Evolutionary conservation across 2,113 vertebrate species (phyloP), one percentile per base, ranked within the genome.

Genomic region (Patagioenas fasciata): DNA sequence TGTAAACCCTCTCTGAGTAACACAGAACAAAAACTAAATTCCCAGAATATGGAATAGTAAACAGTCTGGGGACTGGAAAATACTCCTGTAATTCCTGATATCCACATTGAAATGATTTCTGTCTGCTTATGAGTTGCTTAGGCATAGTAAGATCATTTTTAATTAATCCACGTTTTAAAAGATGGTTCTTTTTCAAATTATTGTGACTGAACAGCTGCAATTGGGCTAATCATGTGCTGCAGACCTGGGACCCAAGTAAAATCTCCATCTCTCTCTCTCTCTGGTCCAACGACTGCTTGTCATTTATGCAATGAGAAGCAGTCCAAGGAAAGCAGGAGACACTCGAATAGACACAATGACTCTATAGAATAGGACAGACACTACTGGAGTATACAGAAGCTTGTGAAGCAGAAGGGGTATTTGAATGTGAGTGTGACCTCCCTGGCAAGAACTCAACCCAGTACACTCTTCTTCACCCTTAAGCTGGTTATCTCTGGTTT

Each of bases 321-420:
- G 12, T 34, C 13, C 54, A 40, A 66, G 23, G 20, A 91, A 56
- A 79, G 42, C 42, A 42, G 31, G 34, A 42, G 57, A 79, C n/a
- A 70, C 32, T n/a, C 56, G 40, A 83, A 47, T 1, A 72, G 12
- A 29, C 17, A 7, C 10, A 4, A 9, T 38, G 57, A 40, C 47
- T 61, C 32, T 29, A 10, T 9, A 66, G 40, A 40, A 20, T 0
- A 0, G 42, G n/a, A 29, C 66, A 77, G 50, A n/a, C 44, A 6
- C 50, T 44, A 32, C 17, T 11, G 26, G 74, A 61, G 58, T n/a
- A 36, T 31, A 70, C 26, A 25, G 28, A 86, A 85, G 4, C 4
- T 2, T 0, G 0, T 31, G 57, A 65, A 89, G 32, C 25, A 85
- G 48, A 61, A 80, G 23, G 5, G 8, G 4, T 0, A 0, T 60